phyloP scores from a whole-genome alignment of 2,113 vertebrate species.

The Bolborhynchus lineola region DNA sequence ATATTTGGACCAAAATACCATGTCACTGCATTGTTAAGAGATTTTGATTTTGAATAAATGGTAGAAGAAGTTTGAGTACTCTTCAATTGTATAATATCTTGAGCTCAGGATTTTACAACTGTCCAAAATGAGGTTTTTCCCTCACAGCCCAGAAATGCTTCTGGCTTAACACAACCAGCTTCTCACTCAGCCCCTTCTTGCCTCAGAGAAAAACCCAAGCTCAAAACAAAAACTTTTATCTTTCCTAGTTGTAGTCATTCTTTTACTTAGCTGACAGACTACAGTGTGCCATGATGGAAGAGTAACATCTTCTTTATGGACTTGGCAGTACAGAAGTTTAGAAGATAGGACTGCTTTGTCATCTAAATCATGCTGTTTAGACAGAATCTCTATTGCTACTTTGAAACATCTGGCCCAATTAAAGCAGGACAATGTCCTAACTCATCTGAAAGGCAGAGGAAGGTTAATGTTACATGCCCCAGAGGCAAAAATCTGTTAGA shows the following conservation, averaged over 20 bases:
- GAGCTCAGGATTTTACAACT: not conserved
- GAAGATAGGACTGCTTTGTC: slow-evolving; percentile 20
- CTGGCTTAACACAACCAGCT: not conserved
- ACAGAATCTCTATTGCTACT: slow-evolving; percentile 19
- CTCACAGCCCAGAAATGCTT: not conserved
- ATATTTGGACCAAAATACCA: not conserved
- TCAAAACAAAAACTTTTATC: not conserved
- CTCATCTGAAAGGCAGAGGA: slow-evolving; percentile 42
- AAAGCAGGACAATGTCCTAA: slow-evolving; percentile 6
- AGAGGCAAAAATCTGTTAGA: slow-evolving; percentile 55
- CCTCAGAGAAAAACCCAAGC: not conserved
- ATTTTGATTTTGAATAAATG: not conserved
- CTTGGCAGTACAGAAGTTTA: not conserved
- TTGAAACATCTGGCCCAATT: slow-evolving; percentile 57
- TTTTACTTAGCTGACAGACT: slow-evolving; percentile 18
- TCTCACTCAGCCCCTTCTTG: not conserved
- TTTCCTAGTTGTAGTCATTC: not conserved
- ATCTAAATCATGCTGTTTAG: slow-evolving; percentile 39
- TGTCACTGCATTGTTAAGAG: not conserved
- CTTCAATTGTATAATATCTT: not conserved
- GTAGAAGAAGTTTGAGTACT: not conserved
- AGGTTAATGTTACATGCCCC: slow-evolving; percentile 25
- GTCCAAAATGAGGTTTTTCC: not conserved
- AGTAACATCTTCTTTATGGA: slow-evolving; percentile 22
- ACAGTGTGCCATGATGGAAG: not conserved